Evolutionary conservation across 2,888 invertebrate genomes (phyloP).

Genomic region (Tachystola acroxantha): DNA sequence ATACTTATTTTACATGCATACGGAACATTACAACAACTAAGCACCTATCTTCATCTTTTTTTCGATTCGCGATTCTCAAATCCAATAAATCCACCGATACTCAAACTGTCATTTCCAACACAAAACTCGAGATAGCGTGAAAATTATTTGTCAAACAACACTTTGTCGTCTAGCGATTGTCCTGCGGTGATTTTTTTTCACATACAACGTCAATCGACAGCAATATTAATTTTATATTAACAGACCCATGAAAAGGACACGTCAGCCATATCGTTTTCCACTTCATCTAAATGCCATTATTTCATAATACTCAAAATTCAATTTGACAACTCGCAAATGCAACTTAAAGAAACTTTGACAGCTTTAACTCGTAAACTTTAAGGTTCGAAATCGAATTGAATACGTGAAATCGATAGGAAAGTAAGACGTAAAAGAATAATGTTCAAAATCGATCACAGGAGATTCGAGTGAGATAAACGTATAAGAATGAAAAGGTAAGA

Average conservation of each 20-base stretch:
- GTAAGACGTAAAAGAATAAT: constrained; percentile 27
- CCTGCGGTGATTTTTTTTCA: constrained; percentile 27
- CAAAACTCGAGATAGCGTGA: constrained; percentile 35
- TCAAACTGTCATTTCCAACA: constrained; percentile 21
- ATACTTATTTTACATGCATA: too few species aligned
- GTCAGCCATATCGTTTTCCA: constrained; percentile 69
- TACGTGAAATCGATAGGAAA: constrained; percentile 10
- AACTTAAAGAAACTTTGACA: constrained; percentile 15
- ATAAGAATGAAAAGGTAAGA: constrained; percentile 31
- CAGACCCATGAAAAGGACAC: constrained; percentile 65
- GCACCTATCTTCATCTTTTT: too few species aligned
- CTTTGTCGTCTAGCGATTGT: constrained; percentile 22
- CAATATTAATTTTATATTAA: constrained; percentile 73
- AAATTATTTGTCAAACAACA: constrained; percentile 41
- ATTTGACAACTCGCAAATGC: constrained; percentile 22
- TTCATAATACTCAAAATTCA: constrained; percentile 29
- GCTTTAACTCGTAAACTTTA: constrained; percentile 18
- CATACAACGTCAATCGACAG: constrained; percentile 27
- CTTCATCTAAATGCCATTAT: constrained; percentile 66
- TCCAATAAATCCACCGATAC: constrained; percentile 19
- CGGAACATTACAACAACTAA: too few species aligned
- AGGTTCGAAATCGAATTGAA: too few species aligned
- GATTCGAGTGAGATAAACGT: constrained; percentile 37
- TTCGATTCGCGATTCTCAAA: too few species aligned
- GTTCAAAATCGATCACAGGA: constrained; percentile 36